Evolutionary conservation across 2,888 invertebrate species (phyloP).

Genomic region (Calameuta filiformis): DNA sequence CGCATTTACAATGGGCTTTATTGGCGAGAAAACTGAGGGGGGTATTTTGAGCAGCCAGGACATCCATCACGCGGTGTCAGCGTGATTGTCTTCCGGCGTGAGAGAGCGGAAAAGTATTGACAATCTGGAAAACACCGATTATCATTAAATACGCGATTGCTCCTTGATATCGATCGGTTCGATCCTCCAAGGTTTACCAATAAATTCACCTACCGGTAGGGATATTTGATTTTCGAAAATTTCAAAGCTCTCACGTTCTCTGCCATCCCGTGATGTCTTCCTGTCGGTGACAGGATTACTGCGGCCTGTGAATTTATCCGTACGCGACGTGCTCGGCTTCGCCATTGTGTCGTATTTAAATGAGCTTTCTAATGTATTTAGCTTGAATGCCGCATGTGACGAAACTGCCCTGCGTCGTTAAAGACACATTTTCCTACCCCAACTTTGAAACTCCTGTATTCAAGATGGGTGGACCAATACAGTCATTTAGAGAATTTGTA

Average conservation of each 20-base stretch:
- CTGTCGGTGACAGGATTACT: slow-evolving; percentile 37
- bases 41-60: slow-evolving; percentile 55
- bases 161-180: neutral
- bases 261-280: neutral
- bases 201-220: neutral
- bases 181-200: neutral
- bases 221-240: neutral
- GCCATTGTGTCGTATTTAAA: slow-evolving; percentile 58
- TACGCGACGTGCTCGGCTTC: slow-evolving; percentile 32
- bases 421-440: slow-evolving; percentile 51
- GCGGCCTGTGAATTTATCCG: slow-evolving; percentile 39
- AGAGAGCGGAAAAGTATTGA: slow-evolving; percentile 54
- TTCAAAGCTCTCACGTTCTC: neutral
- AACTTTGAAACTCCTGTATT: slow-evolving; percentile 18
- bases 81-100: slow-evolving; percentile 64
- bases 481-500: neutral
- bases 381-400: slow-evolving; percentile 39
- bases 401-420: slow-evolving; percentile 46
- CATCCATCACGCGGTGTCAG: slow-evolving; percentile 66
- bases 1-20: slow-evolving; percentile 65
- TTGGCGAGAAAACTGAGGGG: slow-evolving; percentile 59
- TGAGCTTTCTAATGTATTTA: slow-evolving; percentile 59
- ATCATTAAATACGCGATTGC: neutral
- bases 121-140: slow-evolving; percentile 25
- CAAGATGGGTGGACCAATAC: neutral